A percentile compares a stretch with the other conserved stretches of the same genome.
phyloP scores from a whole-genome alignment of 1,140 invertebrate species.

The Atta cephalotes region DNA sequence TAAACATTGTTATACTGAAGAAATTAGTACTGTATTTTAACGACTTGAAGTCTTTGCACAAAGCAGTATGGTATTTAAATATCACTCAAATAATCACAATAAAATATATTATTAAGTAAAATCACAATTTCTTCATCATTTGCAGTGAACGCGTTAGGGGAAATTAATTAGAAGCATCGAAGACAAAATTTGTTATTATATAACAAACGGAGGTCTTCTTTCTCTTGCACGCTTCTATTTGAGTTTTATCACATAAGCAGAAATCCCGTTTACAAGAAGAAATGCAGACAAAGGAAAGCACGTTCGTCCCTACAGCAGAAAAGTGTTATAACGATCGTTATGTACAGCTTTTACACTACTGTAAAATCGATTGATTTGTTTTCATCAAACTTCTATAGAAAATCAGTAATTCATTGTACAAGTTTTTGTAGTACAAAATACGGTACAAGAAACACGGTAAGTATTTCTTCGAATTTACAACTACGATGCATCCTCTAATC shows the following conservation, averaged over 20 bases:
- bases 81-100: constrained; percentile 67
- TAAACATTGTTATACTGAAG: constrained; percentile 59
- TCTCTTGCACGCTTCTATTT: constrained; percentile 67
- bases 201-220: constrained; percentile 48
- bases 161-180: constrained; percentile 68
- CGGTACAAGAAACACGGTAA: constrained; percentile 49
- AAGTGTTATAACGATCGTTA: constrained; percentile 63
- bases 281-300: constrained; percentile 68
- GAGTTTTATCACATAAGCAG: constrained; percentile 64
- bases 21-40: constrained; percentile 68
- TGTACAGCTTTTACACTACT: constrained; percentile 62
- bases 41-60: constrained; percentile 64
- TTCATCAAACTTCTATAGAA: constrained; percentile 62
- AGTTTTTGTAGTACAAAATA: constrained; percentile 71
- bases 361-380: constrained; percentile 62
- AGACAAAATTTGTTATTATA: constrained; percentile 67
- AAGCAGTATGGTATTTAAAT: constrained; percentile 63
- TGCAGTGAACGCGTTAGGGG: constrained; percentile 62
- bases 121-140: constrained; percentile 71
- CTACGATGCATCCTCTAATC: constrained; percentile 68
- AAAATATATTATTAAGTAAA: constrained; percentile 70
- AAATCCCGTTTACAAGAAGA: constrained; percentile 58
- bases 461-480: constrained; percentile 63
- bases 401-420: constrained; percentile 69
- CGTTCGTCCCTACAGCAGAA: constrained; percentile 57